Evolutionary conservation across 2,797 vertebrate species (phyloP), one percentile per base, ranked within the genome.

Genomic region (Thunnus albacares): DNA sequence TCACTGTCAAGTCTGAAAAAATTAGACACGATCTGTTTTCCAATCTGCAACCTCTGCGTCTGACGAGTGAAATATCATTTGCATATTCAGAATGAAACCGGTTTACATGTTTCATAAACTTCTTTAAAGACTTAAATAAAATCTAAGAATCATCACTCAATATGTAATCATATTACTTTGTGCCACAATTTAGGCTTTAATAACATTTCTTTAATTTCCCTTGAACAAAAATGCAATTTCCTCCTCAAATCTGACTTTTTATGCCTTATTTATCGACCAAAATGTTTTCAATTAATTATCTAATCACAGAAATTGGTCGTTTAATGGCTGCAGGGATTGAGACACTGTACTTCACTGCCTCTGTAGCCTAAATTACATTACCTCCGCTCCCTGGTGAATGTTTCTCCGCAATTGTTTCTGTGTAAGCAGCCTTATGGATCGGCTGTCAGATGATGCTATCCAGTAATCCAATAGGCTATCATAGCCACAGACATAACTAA

Each of bases 1-100:
- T 96, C 97, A 85, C 96, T 96, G 84, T 97, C 95, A 64, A 95
- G 92, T 90, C 95, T 96, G 90, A 71, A 71, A 43, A n/a, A 11
- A 63, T n/a, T 0, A 73, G 65, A 62, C 12, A 77, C 13, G 38
- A 20, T 47, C 15, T 11, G 5, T 20, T 26, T n/a, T 14, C 2
- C 17, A 47, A 47, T 6, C 24, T 67, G 6, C 11, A 33, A 28
- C 28, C 38, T 75, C 38, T 35, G 52, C 3, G 22, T 18, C 51
- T 26, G 7, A 57, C 9, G 0, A 47, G 9, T 22, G 41, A 52
- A 17, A 62, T 24, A 64, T 30, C 0, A 14, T 13, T 57, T 30
- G 3, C 41, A 61, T 43, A 14, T 60, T 61, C 11, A 65, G 18
- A 28, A 57, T 9, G 12, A 38, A 38, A 11, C 38, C 14, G 12